phyloP scores from a whole-genome alignment of 2,888 invertebrate genomes.

The Philaethria dido region DNA sequence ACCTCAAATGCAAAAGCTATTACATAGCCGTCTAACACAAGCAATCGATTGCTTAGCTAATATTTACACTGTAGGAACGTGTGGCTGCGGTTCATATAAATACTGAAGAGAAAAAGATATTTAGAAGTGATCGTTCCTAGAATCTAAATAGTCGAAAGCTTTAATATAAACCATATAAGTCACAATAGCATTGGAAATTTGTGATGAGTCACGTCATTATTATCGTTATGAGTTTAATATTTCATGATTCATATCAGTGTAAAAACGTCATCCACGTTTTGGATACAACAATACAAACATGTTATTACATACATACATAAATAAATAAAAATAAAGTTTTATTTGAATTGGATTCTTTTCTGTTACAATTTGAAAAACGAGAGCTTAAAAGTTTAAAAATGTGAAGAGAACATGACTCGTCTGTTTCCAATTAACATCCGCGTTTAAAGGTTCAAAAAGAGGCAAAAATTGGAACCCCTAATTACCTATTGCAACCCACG shows the following conservation, averaged over 20 bases:
- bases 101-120: slow-evolving; percentile 43
- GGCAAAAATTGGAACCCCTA: slow-evolving; percentile 32
- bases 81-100: slow-evolving; percentile 66
- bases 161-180: slow-evolving; percentile 22
- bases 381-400: slow-evolving; percentile 22
- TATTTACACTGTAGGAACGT: slow-evolving; percentile 67
- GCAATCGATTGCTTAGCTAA: slow-evolving; percentile 62
- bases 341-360: slow-evolving; percentile 17
- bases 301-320: not conserved
- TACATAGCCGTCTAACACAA: slow-evolving; percentile 55
- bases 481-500: slow-evolving; percentile 31
- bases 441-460: slow-evolving; percentile 28
- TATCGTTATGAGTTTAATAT: slow-evolving; percentile 18
- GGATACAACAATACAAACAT: not conserved
- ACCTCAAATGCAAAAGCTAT: too few species aligned
- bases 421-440: slow-evolving; percentile 37
- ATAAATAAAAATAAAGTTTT: not conserved
- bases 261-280: not conserved
- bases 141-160: not conserved
- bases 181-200: slow-evolving; percentile 38
- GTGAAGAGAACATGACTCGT: slow-evolving; percentile 35
- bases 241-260: slow-evolving; percentile 32
- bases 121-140: not conserved
- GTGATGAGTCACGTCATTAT: slow-evolving; percentile 34
- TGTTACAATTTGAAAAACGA: slow-evolving; percentile 21